These are phyloP conservation scores for Bubo bubo DNA, from an alignment of 2,113 vertebrate species.

Conservation along the genomic window DNA sequence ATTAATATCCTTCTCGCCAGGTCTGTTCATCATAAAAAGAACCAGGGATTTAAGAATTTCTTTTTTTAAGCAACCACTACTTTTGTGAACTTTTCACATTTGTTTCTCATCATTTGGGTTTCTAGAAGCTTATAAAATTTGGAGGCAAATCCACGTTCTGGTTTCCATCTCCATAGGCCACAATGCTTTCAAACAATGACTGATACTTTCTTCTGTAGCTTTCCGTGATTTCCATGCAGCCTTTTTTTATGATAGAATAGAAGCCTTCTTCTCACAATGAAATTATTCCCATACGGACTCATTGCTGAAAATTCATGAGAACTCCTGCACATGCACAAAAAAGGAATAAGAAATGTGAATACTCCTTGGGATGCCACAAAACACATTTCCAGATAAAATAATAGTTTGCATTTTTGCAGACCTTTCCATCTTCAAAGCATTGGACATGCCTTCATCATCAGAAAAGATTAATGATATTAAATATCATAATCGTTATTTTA, in stretches of 20 bases:
- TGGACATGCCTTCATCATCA: neutral
- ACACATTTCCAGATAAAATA: constrained; percentile 38
- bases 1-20: neutral
- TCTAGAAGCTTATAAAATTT: constrained; percentile 44
- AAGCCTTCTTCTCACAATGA: constrained; percentile 16
- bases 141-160: constrained; percentile 16
- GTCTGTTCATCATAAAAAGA: neutral
- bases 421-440: constrained; percentile 10
- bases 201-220: constrained; percentile 47
- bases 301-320: constrained; percentile 25
- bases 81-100: constrained; percentile 20
- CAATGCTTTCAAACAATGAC: constrained; percentile 44
- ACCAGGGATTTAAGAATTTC: neutral
- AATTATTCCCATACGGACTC: constrained; percentile 57
- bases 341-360: constrained; percentile 22
- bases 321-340: constrained; percentile 34
- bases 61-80: neutral
- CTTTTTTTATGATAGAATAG: constrained; percentile 34
- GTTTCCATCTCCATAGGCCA: constrained; percentile 50
- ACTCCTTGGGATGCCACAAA: neutral
- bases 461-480: neutral
- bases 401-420: constrained; percentile 9
- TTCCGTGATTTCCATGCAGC: constrained; percentile 22
- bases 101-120: constrained; percentile 29
- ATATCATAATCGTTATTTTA: neutral